phyloP scores from a whole-genome alignment of 2,888 invertebrate genomes.

The Harpalus rubripes region DNA sequence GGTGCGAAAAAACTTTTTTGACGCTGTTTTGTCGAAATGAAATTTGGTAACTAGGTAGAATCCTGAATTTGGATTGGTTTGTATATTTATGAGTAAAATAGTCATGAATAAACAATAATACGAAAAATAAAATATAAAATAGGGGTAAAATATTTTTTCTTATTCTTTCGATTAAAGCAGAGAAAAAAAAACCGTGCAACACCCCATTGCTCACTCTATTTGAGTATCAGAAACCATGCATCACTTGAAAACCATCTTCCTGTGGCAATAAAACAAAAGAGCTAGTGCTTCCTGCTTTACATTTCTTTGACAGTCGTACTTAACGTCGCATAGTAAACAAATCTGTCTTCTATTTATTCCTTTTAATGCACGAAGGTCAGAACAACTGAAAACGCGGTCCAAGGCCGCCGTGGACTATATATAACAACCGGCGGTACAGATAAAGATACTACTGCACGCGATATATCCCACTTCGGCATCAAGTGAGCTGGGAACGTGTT shows the following conservation, averaged over 20 bases:
- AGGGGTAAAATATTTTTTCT: no score
- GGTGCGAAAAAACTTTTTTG: no score
- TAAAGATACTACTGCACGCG: constrained; percentile 45
- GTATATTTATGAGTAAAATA: no score
- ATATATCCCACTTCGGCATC: constrained; percentile 39
- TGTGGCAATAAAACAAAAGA: background rate
- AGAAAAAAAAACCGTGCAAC: no score
- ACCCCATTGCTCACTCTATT: no score
- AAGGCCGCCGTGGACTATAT: constrained; percentile 38
- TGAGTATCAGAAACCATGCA: background rate
- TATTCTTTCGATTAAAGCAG: no score
- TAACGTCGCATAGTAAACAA: constrained; percentile 38
- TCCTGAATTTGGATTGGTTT: no score
- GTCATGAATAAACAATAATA: no score
- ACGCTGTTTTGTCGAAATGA: no score
- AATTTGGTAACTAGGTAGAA: no score
- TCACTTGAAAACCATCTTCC: background rate
- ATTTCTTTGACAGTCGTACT: constrained; percentile 20
- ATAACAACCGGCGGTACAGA: constrained; percentile 25
- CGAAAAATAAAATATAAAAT: no score
- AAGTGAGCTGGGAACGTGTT: constrained; percentile 53
- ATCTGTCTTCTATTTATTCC: constrained; percentile 31
- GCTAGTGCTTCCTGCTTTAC: background rate
- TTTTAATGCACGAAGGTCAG: constrained; percentile 38
- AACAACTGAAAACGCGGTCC: constrained; percentile 49